phyloP scores from a whole-genome alignment of 2,797 vertebrate genomes.

The Poliocrania exsul region DNA sequence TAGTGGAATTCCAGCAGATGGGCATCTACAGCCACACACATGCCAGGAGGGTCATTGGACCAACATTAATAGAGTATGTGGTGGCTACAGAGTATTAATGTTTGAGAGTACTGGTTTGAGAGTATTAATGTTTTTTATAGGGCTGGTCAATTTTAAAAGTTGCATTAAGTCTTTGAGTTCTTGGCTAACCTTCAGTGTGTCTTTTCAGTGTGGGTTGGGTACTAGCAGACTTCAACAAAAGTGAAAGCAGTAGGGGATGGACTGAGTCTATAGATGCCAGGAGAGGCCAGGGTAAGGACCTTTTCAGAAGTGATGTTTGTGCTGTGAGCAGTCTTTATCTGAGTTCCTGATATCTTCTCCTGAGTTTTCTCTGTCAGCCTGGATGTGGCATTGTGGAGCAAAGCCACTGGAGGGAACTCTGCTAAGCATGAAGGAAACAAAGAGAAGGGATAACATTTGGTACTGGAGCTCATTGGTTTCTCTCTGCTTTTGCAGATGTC shows the following conservation, averaged over 20 bases:
- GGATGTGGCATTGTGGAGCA: not conserved
- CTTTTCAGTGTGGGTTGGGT: not conserved
- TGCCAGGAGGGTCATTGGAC: slow-evolving; percentile 38
- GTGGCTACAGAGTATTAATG: not conserved
- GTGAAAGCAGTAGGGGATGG: not conserved
- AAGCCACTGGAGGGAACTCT: not conserved
- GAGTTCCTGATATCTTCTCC: not conserved
- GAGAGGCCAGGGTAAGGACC: not conserved
- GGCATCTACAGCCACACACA: not conserved
- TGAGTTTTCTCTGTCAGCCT: not conserved
- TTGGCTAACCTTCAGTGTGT: not conserved
- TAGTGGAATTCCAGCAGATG: slow-evolving; percentile 38
- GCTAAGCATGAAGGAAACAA: not conserved
- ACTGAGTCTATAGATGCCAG: not conserved
- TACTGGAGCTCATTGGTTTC: not conserved
- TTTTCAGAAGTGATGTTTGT: not conserved
- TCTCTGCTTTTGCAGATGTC: slow-evolving; percentile 83
- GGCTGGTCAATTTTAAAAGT: not conserved
- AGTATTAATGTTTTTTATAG: not conserved
- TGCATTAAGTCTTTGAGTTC: not conserved
- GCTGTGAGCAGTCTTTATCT: not conserved
- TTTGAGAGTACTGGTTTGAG: not conserved
- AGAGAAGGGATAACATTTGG: not conserved
- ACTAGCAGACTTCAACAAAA: not conserved
- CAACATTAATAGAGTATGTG: not conserved